Evolutionary conservation across 2,113 vertebrate species (phyloP).

Genomic region (Thymallus thymallus): DNA sequence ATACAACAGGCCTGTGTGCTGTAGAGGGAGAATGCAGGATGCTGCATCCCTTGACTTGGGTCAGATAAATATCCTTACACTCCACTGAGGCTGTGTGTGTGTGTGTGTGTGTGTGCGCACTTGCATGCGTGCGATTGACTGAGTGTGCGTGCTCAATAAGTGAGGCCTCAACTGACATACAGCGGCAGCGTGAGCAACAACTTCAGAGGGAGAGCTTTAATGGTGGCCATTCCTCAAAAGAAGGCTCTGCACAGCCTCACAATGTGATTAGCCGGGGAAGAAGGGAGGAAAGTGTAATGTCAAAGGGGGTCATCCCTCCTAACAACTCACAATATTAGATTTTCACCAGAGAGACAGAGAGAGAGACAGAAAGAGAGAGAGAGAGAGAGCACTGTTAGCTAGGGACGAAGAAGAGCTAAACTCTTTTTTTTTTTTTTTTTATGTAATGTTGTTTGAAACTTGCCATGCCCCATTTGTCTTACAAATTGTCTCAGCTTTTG

Average conservation of each 20-base stretch:
- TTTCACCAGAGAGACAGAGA: not conserved
- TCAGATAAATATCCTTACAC: no score
- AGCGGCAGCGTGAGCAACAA: not conserved
- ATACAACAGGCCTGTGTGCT: no score
- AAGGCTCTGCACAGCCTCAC: conserved; percentile 22
- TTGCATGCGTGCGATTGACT: no score
- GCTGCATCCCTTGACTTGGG: no score
- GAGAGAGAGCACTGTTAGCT: not conserved
- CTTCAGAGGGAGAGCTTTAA: conserved; percentile 1
- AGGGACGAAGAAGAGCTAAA: not conserved
- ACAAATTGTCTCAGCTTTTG: conserved; percentile 31
- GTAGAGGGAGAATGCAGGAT: no score
- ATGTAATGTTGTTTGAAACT: conserved; percentile 28
- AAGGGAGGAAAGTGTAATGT: not conserved
- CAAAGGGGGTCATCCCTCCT: conserved; percentile 9
- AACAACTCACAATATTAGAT: not conserved
- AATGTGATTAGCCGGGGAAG: conserved; percentile 28
- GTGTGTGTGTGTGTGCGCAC: no score
- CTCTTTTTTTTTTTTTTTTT: no score
- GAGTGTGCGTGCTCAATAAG: no score
- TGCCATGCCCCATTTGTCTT: conserved; percentile 25
- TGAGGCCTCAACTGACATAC: no score
- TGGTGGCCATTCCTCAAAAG: conserved; percentile 30
- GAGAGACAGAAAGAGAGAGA: not conserved
- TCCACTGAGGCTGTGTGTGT: no score